Conservation (phyloP, 2,797 vertebrate genomes). For the Pseudochirops corinnae region DNA sequence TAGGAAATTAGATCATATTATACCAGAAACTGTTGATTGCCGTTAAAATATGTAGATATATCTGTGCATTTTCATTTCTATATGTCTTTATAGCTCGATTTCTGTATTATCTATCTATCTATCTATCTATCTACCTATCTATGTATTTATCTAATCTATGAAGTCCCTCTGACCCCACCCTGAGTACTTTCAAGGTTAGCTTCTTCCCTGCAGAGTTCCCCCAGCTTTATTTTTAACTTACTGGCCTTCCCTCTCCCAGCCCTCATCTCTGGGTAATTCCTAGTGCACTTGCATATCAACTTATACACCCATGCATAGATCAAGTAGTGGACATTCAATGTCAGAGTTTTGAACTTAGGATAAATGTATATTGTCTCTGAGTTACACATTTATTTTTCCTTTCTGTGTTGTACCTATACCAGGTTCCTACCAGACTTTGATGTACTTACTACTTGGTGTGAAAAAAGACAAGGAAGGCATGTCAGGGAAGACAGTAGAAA, state of each 20-base stretch:
- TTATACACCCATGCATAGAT: too few species aligned
- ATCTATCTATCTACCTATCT: background rate
- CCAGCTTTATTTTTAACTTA: background rate
- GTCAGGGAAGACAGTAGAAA: too few species aligned
- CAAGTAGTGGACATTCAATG: background rate
- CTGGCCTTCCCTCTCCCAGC: too few species aligned
- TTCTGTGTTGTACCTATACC: too few species aligned
- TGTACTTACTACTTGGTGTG: too few species aligned
- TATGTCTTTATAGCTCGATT: too few species aligned
- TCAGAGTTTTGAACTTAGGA: background rate
- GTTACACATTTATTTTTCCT: background rate
- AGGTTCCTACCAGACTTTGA: background rate
- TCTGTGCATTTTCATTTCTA: background rate
- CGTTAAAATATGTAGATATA: background rate
- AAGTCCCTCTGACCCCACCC: too few species aligned
- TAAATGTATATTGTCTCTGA: background rate
- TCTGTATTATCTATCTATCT: background rate
- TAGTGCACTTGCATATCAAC: too few species aligned
- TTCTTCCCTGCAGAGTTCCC: background rate
- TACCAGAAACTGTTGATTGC: background rate
- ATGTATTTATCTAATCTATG: too few species aligned
- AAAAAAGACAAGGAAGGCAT: too few species aligned
- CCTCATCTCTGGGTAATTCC: too few species aligned
- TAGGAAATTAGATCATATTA: background rate
- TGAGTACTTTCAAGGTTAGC: background rate